A percentile compares a stretch with the other conserved stretches of the same genome.
These are phyloP conservation scores for Holacanthus passer DNA, from an alignment of 2,113 vertebrate species.

Conservation along the genomic window DNA sequence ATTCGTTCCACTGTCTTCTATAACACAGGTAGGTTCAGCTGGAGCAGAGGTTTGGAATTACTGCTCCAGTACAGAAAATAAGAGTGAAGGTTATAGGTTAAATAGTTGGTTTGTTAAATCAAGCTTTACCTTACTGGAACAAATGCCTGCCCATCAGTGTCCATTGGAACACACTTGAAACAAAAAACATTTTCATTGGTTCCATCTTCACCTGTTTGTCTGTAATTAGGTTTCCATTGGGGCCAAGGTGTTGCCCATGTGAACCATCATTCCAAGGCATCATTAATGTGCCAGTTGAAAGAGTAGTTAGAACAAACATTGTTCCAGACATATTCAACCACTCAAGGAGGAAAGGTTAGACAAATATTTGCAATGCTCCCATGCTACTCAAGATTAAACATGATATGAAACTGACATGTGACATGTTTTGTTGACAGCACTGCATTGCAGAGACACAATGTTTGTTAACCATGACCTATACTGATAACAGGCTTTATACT, in stretches of 20 bases:
- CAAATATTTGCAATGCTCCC: neutral
- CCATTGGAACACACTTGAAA: neutral
- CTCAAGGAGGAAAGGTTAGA: neutral
- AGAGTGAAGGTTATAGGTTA: neutral
- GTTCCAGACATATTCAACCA: neutral
- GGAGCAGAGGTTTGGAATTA: neutral
- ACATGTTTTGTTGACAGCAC: neutral
- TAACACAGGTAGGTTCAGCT: slow-evolving; percentile 89
- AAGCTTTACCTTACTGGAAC: neutral
- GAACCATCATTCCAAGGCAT: neutral
- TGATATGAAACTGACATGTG: neutral
- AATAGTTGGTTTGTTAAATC: neutral
- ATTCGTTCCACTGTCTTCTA: slow-evolving; percentile 90
- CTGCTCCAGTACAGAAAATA: neutral
- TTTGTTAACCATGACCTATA: neutral
- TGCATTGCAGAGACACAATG: neutral
- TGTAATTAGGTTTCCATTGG: neutral
- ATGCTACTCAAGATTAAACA: neutral
- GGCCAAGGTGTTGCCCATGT: too few species aligned
- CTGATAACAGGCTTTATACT: neutral
- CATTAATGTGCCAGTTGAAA: neutral
- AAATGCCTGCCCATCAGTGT: neutral
- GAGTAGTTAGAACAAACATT: neutral
- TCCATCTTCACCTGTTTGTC: neutral
- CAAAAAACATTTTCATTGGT: neutral